Percentiles rank a stretch among this genome's conserved stretches.
Conservation (phyloP, 2,888 invertebrate species). For the Netelia virgata region DNA sequence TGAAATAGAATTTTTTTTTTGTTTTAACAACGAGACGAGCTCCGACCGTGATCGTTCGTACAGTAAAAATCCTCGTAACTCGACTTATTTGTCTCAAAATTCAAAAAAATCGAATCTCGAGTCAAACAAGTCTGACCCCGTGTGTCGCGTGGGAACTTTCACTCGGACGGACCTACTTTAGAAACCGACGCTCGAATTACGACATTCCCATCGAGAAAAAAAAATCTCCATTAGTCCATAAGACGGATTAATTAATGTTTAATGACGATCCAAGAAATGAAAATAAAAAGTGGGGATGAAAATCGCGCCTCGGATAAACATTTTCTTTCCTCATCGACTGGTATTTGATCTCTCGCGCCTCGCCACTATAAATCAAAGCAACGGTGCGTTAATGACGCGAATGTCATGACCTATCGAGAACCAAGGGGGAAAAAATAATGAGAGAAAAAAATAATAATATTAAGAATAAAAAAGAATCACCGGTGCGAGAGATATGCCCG, state of each 20-base stretch:
- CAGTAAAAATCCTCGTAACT: neutral
- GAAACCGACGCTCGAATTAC: too few species aligned
- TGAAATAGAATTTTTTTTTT: conserved; percentile 19
- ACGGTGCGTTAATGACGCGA: conserved; percentile 67
- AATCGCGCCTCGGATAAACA: conserved; percentile 13
- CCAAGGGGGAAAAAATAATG: conserved; percentile 32
- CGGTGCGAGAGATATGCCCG: too few species aligned
- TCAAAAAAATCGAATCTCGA: too few species aligned
- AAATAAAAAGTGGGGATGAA: conserved; percentile 12
- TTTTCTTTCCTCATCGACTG: conserved; percentile 50
- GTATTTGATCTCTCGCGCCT: conserved; percentile 56
- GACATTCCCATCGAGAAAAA: too few species aligned
- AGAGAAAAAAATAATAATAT: neutral
- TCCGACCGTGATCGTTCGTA: conserved; percentile 2
- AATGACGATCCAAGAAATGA: neutral
- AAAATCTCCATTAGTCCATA: too few species aligned
- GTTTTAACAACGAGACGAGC: conserved; percentile 7
- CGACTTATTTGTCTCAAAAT: too few species aligned
- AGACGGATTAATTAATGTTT: too few species aligned
- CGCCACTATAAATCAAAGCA: conserved; percentile 65
- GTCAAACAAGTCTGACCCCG: too few species aligned
- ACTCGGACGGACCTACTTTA: too few species aligned
- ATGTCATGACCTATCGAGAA: conserved; percentile 69
- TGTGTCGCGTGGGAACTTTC: too few species aligned
- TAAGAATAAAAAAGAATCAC: too few species aligned